Percentiles rank a stretch among this genome's conserved stretches.
Evolutionary conservation across 2,888 invertebrate species (phyloP).

Genomic region (Macrophya annulata): DNA sequence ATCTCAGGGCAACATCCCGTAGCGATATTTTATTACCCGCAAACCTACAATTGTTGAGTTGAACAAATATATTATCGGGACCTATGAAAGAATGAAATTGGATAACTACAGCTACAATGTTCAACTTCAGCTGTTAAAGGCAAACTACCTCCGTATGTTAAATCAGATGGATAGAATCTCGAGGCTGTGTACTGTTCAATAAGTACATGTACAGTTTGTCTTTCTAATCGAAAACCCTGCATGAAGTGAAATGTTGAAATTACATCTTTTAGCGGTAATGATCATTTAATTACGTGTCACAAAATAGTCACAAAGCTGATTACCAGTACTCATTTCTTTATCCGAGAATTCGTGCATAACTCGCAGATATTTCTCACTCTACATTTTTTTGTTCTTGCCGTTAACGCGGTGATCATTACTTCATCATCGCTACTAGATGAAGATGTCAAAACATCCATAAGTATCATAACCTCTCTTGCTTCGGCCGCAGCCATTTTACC

Average conservation of each 20-base stretch:
- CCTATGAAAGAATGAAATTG: background rate
- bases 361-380: background rate
- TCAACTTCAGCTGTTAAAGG: background rate
- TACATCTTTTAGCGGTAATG: background rate
- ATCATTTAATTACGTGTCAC: background rate
- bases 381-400: background rate
- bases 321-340: background rate
- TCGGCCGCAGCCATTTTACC: no score
- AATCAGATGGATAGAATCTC: background rate
- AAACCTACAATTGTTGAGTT: background rate
- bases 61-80: background rate
- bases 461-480: no score
- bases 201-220: background rate
- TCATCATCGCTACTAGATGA: constrained; percentile 7
- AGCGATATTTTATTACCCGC: background rate
- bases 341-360: background rate
- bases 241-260: background rate
- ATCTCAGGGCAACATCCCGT: background rate
- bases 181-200: background rate
- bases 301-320: background rate
- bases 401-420: background rate
- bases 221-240: background rate
- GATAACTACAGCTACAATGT: background rate
- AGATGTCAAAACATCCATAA: no score
- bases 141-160: background rate